Evolutionary conservation across 1,140 invertebrate species (phyloP).

Genomic region (Trichogramma pretiosum): DNA sequence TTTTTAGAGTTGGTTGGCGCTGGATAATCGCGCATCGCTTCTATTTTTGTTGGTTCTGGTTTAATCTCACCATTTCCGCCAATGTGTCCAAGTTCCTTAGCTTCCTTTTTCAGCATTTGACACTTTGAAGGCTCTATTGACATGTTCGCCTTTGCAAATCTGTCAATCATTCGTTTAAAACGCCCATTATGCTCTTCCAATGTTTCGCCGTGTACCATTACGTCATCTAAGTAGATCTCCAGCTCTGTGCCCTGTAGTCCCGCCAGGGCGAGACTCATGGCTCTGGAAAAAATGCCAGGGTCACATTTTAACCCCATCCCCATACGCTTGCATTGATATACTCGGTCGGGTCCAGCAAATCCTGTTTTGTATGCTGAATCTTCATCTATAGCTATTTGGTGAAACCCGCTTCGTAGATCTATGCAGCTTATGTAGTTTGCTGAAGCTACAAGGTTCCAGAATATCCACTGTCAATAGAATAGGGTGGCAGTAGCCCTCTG

Average conservation of each 20-base stretch:
- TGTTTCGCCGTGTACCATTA: neutral
- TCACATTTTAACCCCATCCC: neutral
- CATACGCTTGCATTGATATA: conserved; percentile 3
- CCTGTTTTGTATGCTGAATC: neutral
- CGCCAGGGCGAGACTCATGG: neutral
- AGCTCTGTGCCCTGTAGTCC: neutral
- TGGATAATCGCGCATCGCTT: neutral
- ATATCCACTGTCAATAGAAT: neutral
- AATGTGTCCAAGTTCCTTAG: neutral
- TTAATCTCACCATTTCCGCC: neutral
- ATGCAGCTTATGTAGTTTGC: neutral
- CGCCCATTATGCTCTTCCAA: neutral
- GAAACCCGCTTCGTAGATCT: neutral
- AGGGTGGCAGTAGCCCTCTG: neutral
- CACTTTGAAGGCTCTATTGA: neutral
- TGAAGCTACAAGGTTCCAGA: neutral
- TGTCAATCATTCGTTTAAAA: neutral
- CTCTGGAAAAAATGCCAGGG: neutral
- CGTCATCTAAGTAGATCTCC: neutral
- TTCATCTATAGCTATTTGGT: neutral
- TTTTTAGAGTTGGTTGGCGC: neutral
- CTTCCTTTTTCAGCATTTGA: neutral
- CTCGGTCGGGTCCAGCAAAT: neutral
- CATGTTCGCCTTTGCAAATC: neutral
- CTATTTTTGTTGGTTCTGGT: neutral